Base-by-base conservation (phyloP, 1,140 invertebrate species). In the Drosophila mayri region DNA sequence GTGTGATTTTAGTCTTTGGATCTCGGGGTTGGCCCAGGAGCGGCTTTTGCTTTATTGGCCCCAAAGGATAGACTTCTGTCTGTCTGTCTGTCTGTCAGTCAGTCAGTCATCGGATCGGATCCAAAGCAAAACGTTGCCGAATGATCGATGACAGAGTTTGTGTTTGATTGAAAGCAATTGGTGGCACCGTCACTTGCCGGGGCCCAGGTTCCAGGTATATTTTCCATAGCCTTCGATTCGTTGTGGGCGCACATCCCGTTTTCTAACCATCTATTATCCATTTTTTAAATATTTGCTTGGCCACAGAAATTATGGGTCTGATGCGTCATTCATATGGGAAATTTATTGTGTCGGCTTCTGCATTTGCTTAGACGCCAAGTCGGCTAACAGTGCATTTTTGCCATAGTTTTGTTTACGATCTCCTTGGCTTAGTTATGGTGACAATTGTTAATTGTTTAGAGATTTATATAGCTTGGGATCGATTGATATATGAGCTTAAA, bases 161-260 rank as follows among this genome's bases (percentile, higher is more conserved):
- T 81, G 85, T 88, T 88, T 88, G 85, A 88, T 88, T 88, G 85
- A 88, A 88, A 88, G 85, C 85, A 88, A 88, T 88, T 88, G 85
- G 85, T 88, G 85, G 85, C 85, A 90, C 85, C 85, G 81, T 85
- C 85, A 90, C 85, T 90, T 88, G 85, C 73, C 38, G 61, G 70
- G 50, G 61, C 40, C 46, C 58, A 20, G 11, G n/a, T 30, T 58
- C 55, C 55, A 66, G 49, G 16, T 50, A 30, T 25, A 22, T 61
- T 41, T 32, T 70, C 25, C 32, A 25, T 6, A 14, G 30, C 20
- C 28, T 18, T 41, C 20, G 35, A n/a, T 55, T 68, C 47, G 58
- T 81, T 76, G 78, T 80, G 77, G 85, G 81, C 81, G 84, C 85
- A 22, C 32, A 32, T 62, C 20, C 46, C 46, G 60, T 66, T 25